Percentiles rank a stretch among this genome's conserved stretches.
phyloP scores from a whole-genome alignment of 2,797 vertebrate species.

The Loriculus beryllinus region DNA sequence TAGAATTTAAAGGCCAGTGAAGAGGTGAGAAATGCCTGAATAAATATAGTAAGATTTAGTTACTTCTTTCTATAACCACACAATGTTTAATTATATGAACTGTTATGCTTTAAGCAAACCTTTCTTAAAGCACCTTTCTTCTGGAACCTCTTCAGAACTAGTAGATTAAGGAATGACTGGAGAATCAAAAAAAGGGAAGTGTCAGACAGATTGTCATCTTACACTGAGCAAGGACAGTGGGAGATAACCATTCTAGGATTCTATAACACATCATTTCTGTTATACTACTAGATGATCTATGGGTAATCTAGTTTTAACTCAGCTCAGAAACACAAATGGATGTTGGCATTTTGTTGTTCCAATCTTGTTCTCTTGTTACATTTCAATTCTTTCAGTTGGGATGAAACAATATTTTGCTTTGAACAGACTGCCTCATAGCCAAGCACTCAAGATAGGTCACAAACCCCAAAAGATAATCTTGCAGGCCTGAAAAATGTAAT shows the following conservation, averaged over 20 bases:
- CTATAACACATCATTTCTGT: neutral
- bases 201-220: neutral
- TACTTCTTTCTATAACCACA: neutral
- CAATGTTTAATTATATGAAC: neutral
- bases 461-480: neutral
- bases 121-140: neutral
- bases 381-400: neutral
- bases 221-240: neutral
- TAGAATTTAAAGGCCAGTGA: neutral
- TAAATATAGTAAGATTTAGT: neutral
- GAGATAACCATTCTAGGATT: neutral
- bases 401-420: neutral
- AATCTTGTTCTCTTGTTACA: neutral
- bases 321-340: neutral
- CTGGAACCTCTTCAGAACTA: neutral
- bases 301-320: neutral
- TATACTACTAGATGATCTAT: neutral
- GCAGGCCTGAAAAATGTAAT: neutral
- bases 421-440: neutral
- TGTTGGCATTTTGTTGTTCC: neutral
- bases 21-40: neutral
- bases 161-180: neutral
- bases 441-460: neutral
- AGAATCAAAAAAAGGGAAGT: neutral
- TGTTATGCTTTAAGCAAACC: neutral